Percentiles rank a stretch among this genome's conserved stretches.
Evolutionary conservation across 2,113 vertebrate species (phyloP).

Genomic region (Dipodomys stephensi): DNA sequence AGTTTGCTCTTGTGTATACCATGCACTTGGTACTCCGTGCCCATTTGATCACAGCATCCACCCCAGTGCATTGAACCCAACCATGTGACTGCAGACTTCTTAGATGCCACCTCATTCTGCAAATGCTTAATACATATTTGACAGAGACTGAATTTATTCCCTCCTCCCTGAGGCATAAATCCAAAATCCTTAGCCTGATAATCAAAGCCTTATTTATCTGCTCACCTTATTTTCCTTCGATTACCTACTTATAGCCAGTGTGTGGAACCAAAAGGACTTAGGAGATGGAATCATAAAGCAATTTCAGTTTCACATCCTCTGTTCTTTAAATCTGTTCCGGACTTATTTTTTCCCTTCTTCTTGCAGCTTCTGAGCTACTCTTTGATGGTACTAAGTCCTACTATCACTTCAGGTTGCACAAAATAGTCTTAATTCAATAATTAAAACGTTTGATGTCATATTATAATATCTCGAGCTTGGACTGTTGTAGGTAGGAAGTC

Average conservation of each 20-base stretch:
- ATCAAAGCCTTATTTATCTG: slow-evolving; percentile 48
- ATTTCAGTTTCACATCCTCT: slow-evolving; percentile 29
- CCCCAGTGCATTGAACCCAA: neutral
- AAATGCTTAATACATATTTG: neutral
- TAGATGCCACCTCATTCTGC: neutral
- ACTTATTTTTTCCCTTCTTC: slow-evolving; percentile 4
- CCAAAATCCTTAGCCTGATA: slow-evolving; percentile 14
- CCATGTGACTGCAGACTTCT: neutral
- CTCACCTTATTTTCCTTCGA: slow-evolving; percentile 52
- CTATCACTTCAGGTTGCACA: neutral
- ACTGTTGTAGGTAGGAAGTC: neutral
- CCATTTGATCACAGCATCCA: neutral
- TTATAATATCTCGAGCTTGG: neutral
- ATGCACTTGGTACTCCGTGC: neutral
- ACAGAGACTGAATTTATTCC: slow-evolving; percentile 3
- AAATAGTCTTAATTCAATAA: neutral
- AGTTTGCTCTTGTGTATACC: neutral
- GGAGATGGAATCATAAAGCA: neutral
- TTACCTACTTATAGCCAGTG: slow-evolving; percentile 4
- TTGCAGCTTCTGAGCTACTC: neutral
- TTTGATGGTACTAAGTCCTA: neutral
- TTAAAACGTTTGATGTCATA: neutral
- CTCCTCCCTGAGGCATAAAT: neutral
- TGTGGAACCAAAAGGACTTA: slow-evolving; percentile 11
- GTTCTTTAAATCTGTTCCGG: neutral